phyloP scores from a whole-genome alignment of 2,797 vertebrate species.

The Pseudochaenichthys georgianus region DNA sequence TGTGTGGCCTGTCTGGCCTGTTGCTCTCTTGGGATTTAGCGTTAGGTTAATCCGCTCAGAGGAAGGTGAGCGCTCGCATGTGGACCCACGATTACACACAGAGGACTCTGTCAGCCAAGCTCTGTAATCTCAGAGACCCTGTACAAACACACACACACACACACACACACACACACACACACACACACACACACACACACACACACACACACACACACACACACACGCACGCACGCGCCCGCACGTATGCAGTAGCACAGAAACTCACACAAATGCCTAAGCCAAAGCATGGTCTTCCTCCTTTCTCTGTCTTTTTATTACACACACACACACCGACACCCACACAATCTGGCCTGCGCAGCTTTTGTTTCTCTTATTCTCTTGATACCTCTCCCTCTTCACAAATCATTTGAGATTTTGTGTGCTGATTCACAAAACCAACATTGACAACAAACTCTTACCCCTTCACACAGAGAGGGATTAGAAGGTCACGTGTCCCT shows the following conservation, averaged over 20 bases:
- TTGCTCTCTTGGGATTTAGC: slow-evolving; percentile 86
- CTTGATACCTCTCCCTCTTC: slow-evolving; percentile 90
- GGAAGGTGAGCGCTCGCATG: slow-evolving; percentile 85
- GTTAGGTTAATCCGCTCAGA: slow-evolving; percentile 86
- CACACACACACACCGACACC: slow-evolving; percentile 62
- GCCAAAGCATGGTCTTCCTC: slow-evolving; percentile 55
- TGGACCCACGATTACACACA: slow-evolving; percentile 90
- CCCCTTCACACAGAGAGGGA: slow-evolving; percentile 92
- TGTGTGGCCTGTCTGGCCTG: slow-evolving; percentile 83
- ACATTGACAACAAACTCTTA: slow-evolving; percentile 92
- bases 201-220: slow-evolving; percentile 49
- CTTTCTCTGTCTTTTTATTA: slow-evolving; percentile 30
- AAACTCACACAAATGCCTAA: slow-evolving; percentile 40
- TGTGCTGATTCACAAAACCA: slow-evolving; percentile 92
- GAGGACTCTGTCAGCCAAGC: slow-evolving; percentile 82
- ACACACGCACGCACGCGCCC: slow-evolving; percentile 25
- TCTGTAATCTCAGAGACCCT: slow-evolving; percentile 86
- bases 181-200: slow-evolving; percentile 29
- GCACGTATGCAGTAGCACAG: slow-evolving; percentile 28
- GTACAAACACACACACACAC: slow-evolving; percentile 56
- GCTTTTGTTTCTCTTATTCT: slow-evolving; percentile 84
- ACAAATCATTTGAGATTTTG: slow-evolving; percentile 94
- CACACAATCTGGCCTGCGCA: slow-evolving; percentile 75
- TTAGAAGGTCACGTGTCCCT: slow-evolving; percentile 94
- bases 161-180: slow-evolving; percentile 6